phyloP scores from a whole-genome alignment of 2,888 invertebrate genomes.

The Drosophila phalerata region DNA sequence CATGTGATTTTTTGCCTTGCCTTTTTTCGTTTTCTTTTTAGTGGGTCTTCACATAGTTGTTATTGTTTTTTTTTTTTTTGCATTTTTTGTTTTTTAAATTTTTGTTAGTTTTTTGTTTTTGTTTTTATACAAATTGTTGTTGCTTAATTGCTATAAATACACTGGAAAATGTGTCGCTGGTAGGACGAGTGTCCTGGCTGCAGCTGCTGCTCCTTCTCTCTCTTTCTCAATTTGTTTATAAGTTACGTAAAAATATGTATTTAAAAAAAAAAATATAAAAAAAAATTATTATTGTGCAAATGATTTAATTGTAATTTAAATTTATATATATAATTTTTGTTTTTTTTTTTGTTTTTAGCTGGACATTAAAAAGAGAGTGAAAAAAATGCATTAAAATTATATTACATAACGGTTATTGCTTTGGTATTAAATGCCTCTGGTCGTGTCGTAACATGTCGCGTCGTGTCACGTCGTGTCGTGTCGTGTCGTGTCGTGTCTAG shows the following conservation, averaged over 20 bases:
- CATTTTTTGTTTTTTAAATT: slow-evolving; percentile 12
- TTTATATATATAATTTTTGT: slow-evolving; percentile 20
- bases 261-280: slow-evolving; percentile 21
- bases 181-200: slow-evolving; percentile 33
- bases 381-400: slow-evolving; percentile 73
- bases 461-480: slow-evolving; percentile 14
- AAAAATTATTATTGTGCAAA: slow-evolving; percentile 35
- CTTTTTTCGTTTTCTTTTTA: slow-evolving; percentile 27
- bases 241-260: slow-evolving; percentile 42
- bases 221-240: slow-evolving; percentile 24
- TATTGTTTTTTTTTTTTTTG: slow-evolving; percentile 33
- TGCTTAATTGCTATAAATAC: slow-evolving; percentile 68
- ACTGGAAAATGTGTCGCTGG: slow-evolving; percentile 74
- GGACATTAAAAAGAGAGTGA: slow-evolving; percentile 19
- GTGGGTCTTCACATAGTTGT: slow-evolving; percentile 44
- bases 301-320: slow-evolving; percentile 29
- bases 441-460: slow-evolving; percentile 47
- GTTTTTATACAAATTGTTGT: slow-evolving; percentile 54
- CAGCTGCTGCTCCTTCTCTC: slow-evolving; percentile 8
- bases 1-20: slow-evolving; percentile 29
- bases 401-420: slow-evolving; percentile 83
- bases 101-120: slow-evolving; percentile 34
- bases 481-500: slow-evolving; percentile 31
- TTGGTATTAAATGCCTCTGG: slow-evolving; percentile 85
- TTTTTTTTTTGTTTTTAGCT: slow-evolving; percentile 32